Evolutionary conservation across 2,888 invertebrate species (phyloP).

Genomic region (Lepidonotus clava): DNA sequence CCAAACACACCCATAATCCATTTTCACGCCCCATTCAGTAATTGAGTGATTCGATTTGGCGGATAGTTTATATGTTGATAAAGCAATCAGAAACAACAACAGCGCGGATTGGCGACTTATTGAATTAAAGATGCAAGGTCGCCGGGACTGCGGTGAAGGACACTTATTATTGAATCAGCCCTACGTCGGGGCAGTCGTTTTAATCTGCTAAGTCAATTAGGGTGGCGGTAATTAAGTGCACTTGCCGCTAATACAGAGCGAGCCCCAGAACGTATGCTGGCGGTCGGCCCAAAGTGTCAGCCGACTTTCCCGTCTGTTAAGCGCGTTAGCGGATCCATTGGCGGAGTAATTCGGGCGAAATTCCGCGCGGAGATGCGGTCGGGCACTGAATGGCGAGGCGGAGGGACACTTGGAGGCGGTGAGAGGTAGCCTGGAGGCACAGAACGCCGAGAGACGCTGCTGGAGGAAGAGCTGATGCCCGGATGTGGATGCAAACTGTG

Average conservation of each 20-base stretch:
- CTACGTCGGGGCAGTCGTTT: constrained; percentile 18
- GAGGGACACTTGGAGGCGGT: background rate
- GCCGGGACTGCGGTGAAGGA: constrained; percentile 19
- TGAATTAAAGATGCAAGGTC: constrained; percentile 60
- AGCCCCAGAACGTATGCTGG: constrained; percentile 49
- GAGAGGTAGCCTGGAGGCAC: background rate
- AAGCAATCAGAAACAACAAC: constrained; percentile 69
- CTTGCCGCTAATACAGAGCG: constrained; percentile 49
- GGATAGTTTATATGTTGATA: constrained; percentile 71
- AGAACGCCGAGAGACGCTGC: background rate
- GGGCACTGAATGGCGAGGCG: background rate
- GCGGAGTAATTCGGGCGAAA: constrained; percentile 48
- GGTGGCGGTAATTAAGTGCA: constrained; percentile 48
- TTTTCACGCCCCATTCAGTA: constrained; percentile 71
- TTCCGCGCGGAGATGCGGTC: constrained; percentile 35
- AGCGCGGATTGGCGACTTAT: constrained; percentile 65
- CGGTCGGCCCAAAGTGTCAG: constrained; percentile 45
- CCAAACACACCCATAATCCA: constrained; percentile 69
- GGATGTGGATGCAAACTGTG: constrained; percentile 23
- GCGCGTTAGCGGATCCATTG: constrained; percentile 50
- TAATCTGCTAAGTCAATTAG: constrained; percentile 46
- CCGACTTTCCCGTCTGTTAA: constrained; percentile 38
- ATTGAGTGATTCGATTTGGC: constrained; percentile 70
- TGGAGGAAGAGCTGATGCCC: background rate
- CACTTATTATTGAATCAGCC: constrained; percentile 51